A percentile compares a stretch with the other conserved stretches of the same genome.
phyloP scores from a whole-genome alignment of 2,888 invertebrate genomes.

The Brenthis daphne region DNA sequence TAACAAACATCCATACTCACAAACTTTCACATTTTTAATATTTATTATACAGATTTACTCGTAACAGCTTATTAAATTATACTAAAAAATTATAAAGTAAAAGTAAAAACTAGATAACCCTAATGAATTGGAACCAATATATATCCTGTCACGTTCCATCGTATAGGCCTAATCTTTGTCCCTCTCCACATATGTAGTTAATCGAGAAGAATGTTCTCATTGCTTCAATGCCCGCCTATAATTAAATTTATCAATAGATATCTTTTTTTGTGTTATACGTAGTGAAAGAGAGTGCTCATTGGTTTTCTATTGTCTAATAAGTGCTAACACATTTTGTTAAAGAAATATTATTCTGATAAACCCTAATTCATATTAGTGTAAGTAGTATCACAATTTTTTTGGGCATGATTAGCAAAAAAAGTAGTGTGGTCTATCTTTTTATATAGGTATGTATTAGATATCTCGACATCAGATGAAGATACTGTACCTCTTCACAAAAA shows the following conservation, averaged over 20 bases:
- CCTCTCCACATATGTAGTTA: conserved; percentile 48
- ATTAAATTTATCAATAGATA: conserved; percentile 45
- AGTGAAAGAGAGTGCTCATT: conserved; percentile 6
- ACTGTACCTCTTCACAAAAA: neutral
- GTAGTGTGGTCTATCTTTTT: no score
- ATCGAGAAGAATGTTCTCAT: conserved; percentile 50
- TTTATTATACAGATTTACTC: no score
- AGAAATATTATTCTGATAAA: neutral
- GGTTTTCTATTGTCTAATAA: neutral
- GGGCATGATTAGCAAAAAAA: no score
- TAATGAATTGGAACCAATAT: conserved; percentile 23
- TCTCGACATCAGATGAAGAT: neutral
- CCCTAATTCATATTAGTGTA: no score
- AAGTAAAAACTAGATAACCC: neutral
- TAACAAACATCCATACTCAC: no score
- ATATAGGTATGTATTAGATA: neutral
- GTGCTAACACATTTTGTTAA: neutral
- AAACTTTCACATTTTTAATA: no score
- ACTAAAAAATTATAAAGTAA: neutral
- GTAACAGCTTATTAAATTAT: neutral
- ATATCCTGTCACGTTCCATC: conserved; percentile 36
- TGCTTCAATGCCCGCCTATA: conserved; percentile 40
- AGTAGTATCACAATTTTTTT: no score
- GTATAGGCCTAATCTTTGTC: conserved; percentile 40
- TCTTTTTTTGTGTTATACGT: conserved; percentile 16